Percentiles rank a stretch among this genome's conserved stretches.
phyloP scores from a whole-genome alignment of 2,888 invertebrate species.

The Drosophila demipolita region DNA sequence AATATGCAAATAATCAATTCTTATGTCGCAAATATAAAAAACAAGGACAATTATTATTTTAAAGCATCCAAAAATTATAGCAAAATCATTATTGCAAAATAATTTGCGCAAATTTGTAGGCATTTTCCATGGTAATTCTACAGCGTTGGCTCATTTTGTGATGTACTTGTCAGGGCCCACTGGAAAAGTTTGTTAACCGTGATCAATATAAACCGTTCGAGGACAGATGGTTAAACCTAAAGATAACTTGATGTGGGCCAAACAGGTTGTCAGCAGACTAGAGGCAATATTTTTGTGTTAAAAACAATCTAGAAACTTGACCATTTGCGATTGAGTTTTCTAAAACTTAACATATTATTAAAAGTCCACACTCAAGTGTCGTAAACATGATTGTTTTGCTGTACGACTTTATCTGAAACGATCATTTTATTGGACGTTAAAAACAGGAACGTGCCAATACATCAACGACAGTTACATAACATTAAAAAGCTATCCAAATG shows the following conservation, averaged over 20 bases:
- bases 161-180: not conserved
- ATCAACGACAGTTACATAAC: conserved; percentile 59
- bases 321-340: conserved; percentile 1
- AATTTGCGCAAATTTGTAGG: not conserved
- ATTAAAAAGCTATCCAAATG: conserved; percentile 74
- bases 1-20: not conserved
- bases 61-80: not conserved
- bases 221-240: conserved; percentile 5
- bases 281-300: not conserved
- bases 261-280: not conserved
- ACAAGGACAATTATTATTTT: not conserved
- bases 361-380: not conserved
- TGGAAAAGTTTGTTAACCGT: conserved; percentile 4
- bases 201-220: conserved; percentile 14
- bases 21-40: not conserved
- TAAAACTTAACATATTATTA: conserved; percentile 21
- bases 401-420: conserved; percentile 59
- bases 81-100: not conserved
- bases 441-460: conserved; percentile 70
- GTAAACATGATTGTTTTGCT: conserved; percentile 26
- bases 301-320: not conserved
- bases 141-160: not conserved
- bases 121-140: not conserved
- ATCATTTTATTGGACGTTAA: conserved; percentile 77
- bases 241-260: conserved; percentile 21